These are phyloP conservation scores for Excalfactoria chinensis DNA, from an alignment of 2,113 vertebrate species.

Conservation along the genomic window DNA sequence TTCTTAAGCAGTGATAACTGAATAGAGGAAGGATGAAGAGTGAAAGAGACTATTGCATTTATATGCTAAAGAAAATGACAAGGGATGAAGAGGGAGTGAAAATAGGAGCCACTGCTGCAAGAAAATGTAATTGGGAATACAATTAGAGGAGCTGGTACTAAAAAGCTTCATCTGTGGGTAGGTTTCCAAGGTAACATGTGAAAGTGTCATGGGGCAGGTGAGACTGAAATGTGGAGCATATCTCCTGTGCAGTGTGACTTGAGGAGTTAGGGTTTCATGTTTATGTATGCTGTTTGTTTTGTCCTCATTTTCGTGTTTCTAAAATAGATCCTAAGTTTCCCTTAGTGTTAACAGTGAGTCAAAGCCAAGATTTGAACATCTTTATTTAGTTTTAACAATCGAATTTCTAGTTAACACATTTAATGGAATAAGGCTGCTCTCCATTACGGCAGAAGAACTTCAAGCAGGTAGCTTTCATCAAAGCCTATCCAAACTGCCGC, in stretches of 20 bases:
- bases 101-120: not conserved
- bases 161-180: not conserved
- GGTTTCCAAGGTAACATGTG: not conserved
- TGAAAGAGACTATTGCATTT: not conserved
- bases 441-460: not conserved
- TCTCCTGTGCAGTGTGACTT: not conserved
- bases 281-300: not conserved
- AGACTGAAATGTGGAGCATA: not conserved
- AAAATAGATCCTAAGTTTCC: constrained; percentile 23
- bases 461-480: not conserved
- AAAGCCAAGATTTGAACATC: not conserved
- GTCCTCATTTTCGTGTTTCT: constrained; percentile 1
- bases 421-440: not conserved
- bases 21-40: not conserved
- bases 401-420: not conserved
- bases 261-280: not conserved
- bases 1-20: not conserved
- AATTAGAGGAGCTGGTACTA: not conserved
- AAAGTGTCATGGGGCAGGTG: not conserved
- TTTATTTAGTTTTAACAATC: constrained; percentile 9
- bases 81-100: not conserved
- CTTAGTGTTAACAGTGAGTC: constrained; percentile 16
- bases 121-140: not conserved
- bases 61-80: constrained; percentile 5
- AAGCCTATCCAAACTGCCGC: not conserved